Conservation (phyloP, 2,113 vertebrate genomes). For the Beaufortia kweichowensis region DNA sequence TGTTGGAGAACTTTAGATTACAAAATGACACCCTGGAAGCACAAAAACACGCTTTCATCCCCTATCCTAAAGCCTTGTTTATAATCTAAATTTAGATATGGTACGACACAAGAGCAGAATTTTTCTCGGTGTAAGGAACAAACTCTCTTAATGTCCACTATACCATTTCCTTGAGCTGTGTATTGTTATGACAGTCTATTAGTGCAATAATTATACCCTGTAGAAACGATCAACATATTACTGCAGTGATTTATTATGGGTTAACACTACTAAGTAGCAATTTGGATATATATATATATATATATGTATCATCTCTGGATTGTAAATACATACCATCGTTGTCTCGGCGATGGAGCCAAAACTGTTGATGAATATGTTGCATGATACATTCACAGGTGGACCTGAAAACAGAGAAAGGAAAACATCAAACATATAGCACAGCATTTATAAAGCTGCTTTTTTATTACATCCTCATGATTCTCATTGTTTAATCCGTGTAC, state of each 20-base stretch:
- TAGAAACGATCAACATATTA: not conserved
- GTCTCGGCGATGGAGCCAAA: slow-evolving; percentile 88
- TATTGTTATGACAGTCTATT: not conserved
- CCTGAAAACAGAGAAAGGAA: slow-evolving; percentile 67
- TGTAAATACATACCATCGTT: slow-evolving; percentile 79
- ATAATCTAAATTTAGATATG: not conserved
- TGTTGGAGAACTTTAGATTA: not conserved
- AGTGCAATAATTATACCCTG: slow-evolving; percentile 3
- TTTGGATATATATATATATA: not conserved
- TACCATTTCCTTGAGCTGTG: not conserved
- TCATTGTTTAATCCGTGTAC: not conserved
- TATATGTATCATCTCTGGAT: not conserved
- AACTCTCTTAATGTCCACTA: not conserved
- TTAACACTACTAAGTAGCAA: not conserved
- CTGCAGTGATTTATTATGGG: not conserved
- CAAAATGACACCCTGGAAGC: not conserved
- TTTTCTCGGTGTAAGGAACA: not conserved
- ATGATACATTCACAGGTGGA: slow-evolving; percentile 84
- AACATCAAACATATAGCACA: not conserved
- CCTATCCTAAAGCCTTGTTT: not conserved
- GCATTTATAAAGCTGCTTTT: not conserved
- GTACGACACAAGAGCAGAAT: not conserved
- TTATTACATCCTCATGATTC: too few species aligned
- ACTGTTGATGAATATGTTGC: slow-evolving; percentile 90
- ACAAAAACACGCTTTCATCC: not conserved